Percentiles rank a stretch among this genome's conserved stretches.
Conservation (phyloP, 2,797 vertebrate genomes). For the Cryptoblepharus egeriae region DNA sequence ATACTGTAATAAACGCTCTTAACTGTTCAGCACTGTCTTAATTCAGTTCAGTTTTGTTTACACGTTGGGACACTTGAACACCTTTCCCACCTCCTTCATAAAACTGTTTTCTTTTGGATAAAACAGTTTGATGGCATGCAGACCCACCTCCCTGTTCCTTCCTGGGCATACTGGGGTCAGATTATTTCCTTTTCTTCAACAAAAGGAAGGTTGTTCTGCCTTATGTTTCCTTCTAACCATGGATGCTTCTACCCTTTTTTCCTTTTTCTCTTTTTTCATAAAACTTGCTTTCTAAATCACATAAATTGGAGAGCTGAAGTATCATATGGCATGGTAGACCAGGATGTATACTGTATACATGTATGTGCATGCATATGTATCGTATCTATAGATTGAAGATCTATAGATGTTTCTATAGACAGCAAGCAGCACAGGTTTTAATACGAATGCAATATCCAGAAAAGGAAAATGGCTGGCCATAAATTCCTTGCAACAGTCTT, state of each 20-base stretch:
- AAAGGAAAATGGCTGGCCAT: slow-evolving; percentile 70
- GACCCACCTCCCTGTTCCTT: slow-evolving; percentile 35
- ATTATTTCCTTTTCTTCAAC: slow-evolving; percentile 55
- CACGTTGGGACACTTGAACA: slow-evolving; percentile 57
- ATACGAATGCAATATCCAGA: slow-evolving; percentile 73
- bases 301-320: slow-evolving; percentile 45
- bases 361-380: slow-evolving; percentile 69
- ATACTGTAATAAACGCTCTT: slow-evolving; percentile 51
- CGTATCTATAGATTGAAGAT: slow-evolving; percentile 47
- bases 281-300: slow-evolving; percentile 59
- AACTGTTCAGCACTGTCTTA: slow-evolving; percentile 72
- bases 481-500: neutral
- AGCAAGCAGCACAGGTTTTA: slow-evolving; percentile 64
- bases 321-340: slow-evolving; percentile 63
- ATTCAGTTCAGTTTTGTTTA: slow-evolving; percentile 40
- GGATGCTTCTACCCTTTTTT: slow-evolving; percentile 23
- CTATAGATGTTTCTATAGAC: slow-evolving; percentile 53
- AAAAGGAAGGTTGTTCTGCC: slow-evolving; percentile 71
- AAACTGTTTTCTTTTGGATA: slow-evolving; percentile 71
- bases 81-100: slow-evolving; percentile 61
- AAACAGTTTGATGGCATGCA: slow-evolving; percentile 77
- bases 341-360: slow-evolving; percentile 53
- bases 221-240: slow-evolving; percentile 53
- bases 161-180: slow-evolving; percentile 43
- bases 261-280: neutral